Conservation (phyloP, 2,888 invertebrate species). For the Serrognathus titanus region DNA sequence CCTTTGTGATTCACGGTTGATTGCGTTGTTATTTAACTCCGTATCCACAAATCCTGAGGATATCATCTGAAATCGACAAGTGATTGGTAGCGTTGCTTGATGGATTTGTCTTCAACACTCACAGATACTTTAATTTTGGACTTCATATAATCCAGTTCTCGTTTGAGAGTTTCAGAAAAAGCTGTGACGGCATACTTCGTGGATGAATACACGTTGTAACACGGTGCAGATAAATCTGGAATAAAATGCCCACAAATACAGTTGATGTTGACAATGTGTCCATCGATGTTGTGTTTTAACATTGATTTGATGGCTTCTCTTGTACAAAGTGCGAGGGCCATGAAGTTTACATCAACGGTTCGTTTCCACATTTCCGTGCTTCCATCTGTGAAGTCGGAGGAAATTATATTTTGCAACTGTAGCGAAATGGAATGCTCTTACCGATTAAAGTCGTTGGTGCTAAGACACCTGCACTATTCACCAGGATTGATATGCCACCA, state of each 20-base stretch:
- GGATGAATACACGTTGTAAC: slow-evolving; percentile 26
- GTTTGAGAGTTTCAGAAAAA: slow-evolving; percentile 24
- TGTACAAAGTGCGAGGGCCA: slow-evolving; percentile 29
- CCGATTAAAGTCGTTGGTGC: slow-evolving; percentile 16
- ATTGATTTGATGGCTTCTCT: slow-evolving; percentile 31
- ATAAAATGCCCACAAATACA: slow-evolving; percentile 28
- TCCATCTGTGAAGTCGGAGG: slow-evolving; percentile 17
- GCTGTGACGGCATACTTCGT: slow-evolving; percentile 27
- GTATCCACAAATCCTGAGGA: slow-evolving; percentile 6
- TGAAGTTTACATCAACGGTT: slow-evolving; percentile 28
- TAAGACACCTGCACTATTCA: slow-evolving; percentile 26
- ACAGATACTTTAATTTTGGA: slow-evolving; percentile 30
- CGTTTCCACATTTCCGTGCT: slow-evolving; percentile 22
- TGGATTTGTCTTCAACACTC: neutral
- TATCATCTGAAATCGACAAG: slow-evolving; percentile 4
- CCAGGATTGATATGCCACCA: slow-evolving; percentile 23
- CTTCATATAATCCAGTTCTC: slow-evolving; percentile 20
- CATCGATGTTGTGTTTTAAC: slow-evolving; percentile 25
- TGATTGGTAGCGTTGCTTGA: neutral
- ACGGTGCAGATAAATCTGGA: slow-evolving; percentile 13
- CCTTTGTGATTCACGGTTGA: neutral
- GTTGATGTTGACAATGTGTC: slow-evolving; percentile 31
- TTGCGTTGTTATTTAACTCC: slow-evolving; percentile 4
- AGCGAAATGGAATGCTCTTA: neutral
- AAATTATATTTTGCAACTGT: too few relatives aligned